Conservation (phyloP, 2,113 vertebrate genomes). For the Furnarius figulus region DNA sequence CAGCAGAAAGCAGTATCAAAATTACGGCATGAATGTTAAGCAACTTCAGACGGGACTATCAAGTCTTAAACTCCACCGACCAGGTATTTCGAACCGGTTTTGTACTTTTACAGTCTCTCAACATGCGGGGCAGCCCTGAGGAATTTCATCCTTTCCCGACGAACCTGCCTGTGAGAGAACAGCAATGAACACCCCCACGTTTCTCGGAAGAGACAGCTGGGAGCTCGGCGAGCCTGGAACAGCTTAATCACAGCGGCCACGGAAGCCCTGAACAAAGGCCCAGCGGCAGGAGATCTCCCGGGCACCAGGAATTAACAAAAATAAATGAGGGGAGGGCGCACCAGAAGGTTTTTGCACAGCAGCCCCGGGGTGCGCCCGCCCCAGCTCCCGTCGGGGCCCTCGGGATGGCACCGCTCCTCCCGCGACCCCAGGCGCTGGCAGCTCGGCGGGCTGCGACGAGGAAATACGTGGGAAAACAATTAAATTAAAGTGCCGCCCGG, state of each 20-base stretch:
- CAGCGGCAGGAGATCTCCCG: neutral
- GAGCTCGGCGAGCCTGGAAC: neutral
- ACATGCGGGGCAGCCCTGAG: rapidly evolving
- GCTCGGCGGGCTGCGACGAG: neutral
- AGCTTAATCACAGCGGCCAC: neutral
- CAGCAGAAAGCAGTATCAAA: neutral
- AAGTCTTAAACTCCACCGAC: neutral
- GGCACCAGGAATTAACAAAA: neutral
- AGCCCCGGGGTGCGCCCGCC: neutral
- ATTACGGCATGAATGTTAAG: rapidly evolving
- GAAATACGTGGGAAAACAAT: neutral
- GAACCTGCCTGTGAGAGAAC: rapidly evolving
- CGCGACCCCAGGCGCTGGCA: neutral
- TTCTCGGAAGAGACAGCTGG: too few relatives aligned
- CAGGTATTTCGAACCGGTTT: neutral
- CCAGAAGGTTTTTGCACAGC: neutral
- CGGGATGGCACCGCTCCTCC: neutral
- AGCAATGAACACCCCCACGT: rapidly evolving
- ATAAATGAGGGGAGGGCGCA: neutral
- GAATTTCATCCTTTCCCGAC: rapidly evolving
- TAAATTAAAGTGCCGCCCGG: neutral
- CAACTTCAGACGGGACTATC: neutral
- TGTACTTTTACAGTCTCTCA: neutral
- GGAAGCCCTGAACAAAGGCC: neutral
- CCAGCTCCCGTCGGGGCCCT: too few relatives aligned